Percentiles rank a stretch among this genome's conserved stretches.
phyloP scores from a whole-genome alignment of 2,888 invertebrate genomes.

The Apomyelois bistriatella region DNA sequence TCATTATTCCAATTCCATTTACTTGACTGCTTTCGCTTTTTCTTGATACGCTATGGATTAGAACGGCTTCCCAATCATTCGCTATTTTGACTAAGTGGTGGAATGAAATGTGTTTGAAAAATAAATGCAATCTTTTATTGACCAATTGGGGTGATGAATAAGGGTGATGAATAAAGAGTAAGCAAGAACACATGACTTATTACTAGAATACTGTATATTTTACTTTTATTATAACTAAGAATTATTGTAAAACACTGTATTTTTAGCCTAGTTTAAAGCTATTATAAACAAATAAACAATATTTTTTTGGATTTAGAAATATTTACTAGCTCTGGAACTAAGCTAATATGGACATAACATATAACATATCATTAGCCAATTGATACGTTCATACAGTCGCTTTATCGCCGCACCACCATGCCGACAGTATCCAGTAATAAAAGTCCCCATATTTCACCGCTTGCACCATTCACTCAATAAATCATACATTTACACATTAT shows the following conservation, averaged over 20 bases:
- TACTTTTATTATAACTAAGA: no score
- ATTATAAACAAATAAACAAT: no score
- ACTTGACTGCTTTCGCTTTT: conserved; percentile 17
- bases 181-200: no score
- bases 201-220: no score
- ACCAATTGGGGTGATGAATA: no score
- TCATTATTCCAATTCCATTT: conserved; percentile 36
- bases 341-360: background rate
- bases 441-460: conserved; percentile 9
- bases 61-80: background rate
- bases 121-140: no score
- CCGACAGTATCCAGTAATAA: conserved; percentile 9
- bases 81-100: background rate
- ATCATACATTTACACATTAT: background rate
- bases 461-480: conserved; percentile 7
- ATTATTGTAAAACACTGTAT: no score
- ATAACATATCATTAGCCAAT: background rate
- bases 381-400: background rate
- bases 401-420: background rate
- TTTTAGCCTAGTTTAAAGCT: no score
- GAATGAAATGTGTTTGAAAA: no score
- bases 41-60: background rate
- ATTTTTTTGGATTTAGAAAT: no score
- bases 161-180: no score
- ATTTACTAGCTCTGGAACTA: no score